Evolutionary conservation across 2,113 vertebrate genomes (phyloP), one percentile per base, ranked within the genome.

Genomic region (Bubo scandiacus): DNA sequence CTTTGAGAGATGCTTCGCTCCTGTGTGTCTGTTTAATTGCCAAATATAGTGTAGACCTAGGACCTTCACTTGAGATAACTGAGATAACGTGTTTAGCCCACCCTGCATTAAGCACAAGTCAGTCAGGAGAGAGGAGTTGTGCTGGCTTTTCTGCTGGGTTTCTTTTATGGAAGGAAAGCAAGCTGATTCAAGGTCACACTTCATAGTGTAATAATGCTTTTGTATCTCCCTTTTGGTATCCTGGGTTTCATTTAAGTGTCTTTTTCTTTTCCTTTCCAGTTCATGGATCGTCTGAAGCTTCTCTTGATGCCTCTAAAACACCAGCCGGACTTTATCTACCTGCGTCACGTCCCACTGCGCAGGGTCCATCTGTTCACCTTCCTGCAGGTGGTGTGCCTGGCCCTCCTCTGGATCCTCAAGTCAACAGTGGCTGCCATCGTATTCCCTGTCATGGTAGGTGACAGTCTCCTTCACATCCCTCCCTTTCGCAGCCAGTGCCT

Each of bases 351-450:
- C 15, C 99, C 99, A 1, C 98, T 99, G 73, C 98, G 99, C 92
- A 98, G 99, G 71, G 99, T 99, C 62, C 99, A 99, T 93, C 98
- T 99, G 54, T 99, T 99, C 98, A 99, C 99, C 54, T 99, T 99
- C 96, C 97, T 99, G 93, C 99, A 99, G 97, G 85, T 99, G 61
- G 90, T 99, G 49, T 99, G 99, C 94, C 95, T 99, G 96, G 99
- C 99, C 22, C 97, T 99, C 71, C 99, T 99, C 84, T 99, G 99
- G 99, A 98, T 99, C 96, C 99, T 99, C 88, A 99, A 99, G 97
- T 99, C 99, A 55, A 99, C 99, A 0, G 99, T 99, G 96, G 99
- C 99, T n/a, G 99, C 99, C 84, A 99, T 99, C 85, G 90, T 99
- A 67, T 99, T 99, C 96, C 99, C 99, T 25, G 99, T 99, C 94